These are phyloP conservation scores for Eulemur albifrons DNA, from an alignment of 2,797 vertebrate species.

Conservation along the genomic window DNA sequence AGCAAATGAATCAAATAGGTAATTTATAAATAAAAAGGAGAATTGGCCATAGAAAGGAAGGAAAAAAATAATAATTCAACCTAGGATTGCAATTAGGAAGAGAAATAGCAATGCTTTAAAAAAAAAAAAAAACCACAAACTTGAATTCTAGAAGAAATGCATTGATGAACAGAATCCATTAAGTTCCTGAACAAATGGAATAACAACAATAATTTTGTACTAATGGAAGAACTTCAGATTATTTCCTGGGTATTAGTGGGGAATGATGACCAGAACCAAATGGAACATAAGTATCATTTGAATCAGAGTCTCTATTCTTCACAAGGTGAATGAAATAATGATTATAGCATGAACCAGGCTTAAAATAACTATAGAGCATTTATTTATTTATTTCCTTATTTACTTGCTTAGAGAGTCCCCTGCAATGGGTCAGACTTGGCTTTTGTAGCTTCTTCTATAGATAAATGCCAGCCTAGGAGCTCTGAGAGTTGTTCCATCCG, in stretches of 20 bases:
- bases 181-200: conserved; percentile 7
- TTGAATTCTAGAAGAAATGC: conserved; percentile 11
- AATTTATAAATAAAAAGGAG: conserved; percentile 34
- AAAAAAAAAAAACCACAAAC: neutral
- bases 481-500: neutral
- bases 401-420: neutral
- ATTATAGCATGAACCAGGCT: neutral
- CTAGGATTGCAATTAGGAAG: neutral
- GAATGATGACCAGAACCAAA: neutral
- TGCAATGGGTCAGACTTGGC: neutral
- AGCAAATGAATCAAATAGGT: conserved; percentile 7
- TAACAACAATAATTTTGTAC: conserved; percentile 5
- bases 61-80: conserved; percentile 14
- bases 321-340: neutral
- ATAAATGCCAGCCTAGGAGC: neutral
- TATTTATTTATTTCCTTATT: neutral
- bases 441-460: neutral
- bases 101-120: conserved; percentile 26
- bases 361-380: neutral
- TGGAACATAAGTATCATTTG: neutral
- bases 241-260: neutral
- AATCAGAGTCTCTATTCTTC: neutral
- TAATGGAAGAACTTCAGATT: conserved; percentile 42
- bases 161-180: conserved; percentile 35
- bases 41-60: neutral